Evolutionary conservation across 1,140 invertebrate species (phyloP).

Genomic region (Macrocentrus cingulum): DNA sequence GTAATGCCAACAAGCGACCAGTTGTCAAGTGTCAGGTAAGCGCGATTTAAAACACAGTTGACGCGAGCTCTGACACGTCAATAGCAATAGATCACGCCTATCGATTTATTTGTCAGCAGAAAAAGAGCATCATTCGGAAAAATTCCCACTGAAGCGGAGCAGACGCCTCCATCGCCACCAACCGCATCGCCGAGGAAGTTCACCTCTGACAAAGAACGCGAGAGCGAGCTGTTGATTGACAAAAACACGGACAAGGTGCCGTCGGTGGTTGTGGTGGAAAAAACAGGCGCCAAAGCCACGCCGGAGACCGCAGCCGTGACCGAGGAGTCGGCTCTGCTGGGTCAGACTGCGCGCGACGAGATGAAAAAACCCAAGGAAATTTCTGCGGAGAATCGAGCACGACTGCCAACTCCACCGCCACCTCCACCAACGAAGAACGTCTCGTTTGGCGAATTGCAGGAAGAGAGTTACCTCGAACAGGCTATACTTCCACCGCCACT

Average conservation of each 20-base stretch:
- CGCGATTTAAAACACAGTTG: too few species aligned
- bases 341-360: conserved; percentile 39
- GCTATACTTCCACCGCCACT: conserved; percentile 49
- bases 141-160: conserved; percentile 42
- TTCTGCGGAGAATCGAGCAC: conserved; percentile 35
- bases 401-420: conserved; percentile 49
- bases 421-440: conserved; percentile 53
- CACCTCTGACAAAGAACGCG: conserved; percentile 34
- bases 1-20: conserved; percentile 46
- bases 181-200: conserved; percentile 21
- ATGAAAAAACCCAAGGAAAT: conserved; percentile 27
- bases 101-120: conserved; percentile 38
- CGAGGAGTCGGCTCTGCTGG: conserved; percentile 41
- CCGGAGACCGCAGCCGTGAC: conserved; percentile 46
- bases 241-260: conserved; percentile 34
- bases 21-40: conserved; percentile 43
- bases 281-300: conserved; percentile 38
- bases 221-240: conserved; percentile 40
- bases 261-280: conserved; percentile 27
- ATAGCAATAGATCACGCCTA: neutral
- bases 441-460: conserved; percentile 53
- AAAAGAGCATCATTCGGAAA: conserved; percentile 52
- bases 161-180: conserved; percentile 35
- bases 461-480: conserved; percentile 48
- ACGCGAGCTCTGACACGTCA: too few species aligned